These are phyloP conservation scores for Nothura maculosa DNA, from an alignment of 2,797 vertebrate genomes.

Conservation along the genomic window DNA sequence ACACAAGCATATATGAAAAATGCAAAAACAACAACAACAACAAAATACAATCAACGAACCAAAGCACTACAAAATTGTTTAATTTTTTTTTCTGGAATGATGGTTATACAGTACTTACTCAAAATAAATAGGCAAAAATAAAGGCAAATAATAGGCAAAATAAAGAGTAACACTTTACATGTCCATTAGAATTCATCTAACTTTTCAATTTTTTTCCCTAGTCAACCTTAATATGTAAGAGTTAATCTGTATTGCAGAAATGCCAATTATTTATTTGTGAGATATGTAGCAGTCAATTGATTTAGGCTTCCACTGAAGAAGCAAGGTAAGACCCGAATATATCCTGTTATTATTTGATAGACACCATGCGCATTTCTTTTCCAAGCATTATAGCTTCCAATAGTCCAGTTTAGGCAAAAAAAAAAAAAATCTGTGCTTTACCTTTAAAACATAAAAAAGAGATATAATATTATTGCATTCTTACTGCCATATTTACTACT, in stretches of 20 bases:
- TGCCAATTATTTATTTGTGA: neutral
- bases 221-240: accelerated
- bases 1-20: neutral
- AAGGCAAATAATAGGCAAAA: neutral
- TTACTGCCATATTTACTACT: neutral
- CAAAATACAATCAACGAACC: neutral
- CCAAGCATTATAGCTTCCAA: neutral
- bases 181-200: neutral
- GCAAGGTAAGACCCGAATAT: neutral
- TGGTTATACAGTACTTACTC: accelerated
- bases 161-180: accelerated
- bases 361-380: accelerated
- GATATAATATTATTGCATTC: neutral
- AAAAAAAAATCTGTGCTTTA: neutral
- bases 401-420: neutral
- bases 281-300: neutral
- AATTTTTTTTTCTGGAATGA: neutral
- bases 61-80: neutral
- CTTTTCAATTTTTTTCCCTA: neutral
- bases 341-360: neutral
- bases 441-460: neutral
- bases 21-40: neutral
- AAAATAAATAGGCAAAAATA: neutral
- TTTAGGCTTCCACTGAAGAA: neutral
- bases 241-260: neutral